Percentiles rank a stretch among this genome's conserved stretches.
phyloP scores from a whole-genome alignment of 2,113 vertebrate species.

The Corythornis madagascariensis region DNA sequence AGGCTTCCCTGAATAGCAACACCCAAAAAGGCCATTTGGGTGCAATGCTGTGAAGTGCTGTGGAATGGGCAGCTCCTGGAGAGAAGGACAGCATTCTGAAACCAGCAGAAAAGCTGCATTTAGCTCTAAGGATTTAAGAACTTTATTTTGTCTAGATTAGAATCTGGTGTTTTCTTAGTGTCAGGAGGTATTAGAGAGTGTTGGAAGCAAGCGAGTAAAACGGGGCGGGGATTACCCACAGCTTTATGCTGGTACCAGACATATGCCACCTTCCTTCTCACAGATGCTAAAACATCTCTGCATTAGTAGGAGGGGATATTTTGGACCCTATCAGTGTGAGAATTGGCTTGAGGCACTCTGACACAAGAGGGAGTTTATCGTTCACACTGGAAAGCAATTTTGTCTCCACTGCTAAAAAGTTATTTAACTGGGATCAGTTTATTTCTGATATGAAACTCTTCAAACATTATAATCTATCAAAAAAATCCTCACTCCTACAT shows the following conservation, averaged over 20 bases:
- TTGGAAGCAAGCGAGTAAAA: conserved; percentile 54
- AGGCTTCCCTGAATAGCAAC: not conserved
- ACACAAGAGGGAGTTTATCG: conserved; percentile 1
- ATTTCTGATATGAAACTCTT: not conserved
- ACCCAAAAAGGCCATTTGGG: conserved; percentile 28
- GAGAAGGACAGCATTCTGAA: conserved; percentile 27
- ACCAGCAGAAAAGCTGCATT: conserved; percentile 51
- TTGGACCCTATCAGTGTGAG: not conserved
- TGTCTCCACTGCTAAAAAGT: not conserved
- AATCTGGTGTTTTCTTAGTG: conserved; percentile 5
- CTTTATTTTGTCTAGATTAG: conserved; percentile 59
- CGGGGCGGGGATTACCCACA: conserved; percentile 40
- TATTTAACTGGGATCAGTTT: not conserved
- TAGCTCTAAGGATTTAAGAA: conserved; percentile 60
- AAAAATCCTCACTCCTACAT: not conserved
- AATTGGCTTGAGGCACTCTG: not conserved
- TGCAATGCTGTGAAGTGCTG: conserved; percentile 47
- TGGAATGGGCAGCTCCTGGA: conserved; percentile 45
- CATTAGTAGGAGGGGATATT: conserved; percentile 34
- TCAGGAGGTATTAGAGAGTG: conserved; percentile 42
- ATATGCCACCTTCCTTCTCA: conserved; percentile 21
- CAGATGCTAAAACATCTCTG: conserved; percentile 49
- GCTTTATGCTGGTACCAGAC: conserved; percentile 52
- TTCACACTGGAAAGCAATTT: conserved; percentile 7
- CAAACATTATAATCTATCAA: not conserved